Base-by-base conservation (phyloP, 2,888 invertebrate species). In the Oscheius sp. region DNA sequence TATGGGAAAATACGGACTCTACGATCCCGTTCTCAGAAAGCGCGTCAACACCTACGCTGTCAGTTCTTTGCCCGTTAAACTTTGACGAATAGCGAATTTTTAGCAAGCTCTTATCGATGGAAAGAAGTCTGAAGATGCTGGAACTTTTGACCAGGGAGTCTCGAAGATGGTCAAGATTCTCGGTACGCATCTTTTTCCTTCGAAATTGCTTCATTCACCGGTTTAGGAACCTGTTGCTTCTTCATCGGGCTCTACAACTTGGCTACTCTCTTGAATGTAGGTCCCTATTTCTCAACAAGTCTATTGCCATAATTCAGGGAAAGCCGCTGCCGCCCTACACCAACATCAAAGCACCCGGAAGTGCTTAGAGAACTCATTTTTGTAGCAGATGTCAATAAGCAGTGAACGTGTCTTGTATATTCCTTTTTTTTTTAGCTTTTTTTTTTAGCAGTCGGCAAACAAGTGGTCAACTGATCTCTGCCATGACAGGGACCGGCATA, bases 1-100 rank as follows among this genome's bases (percentile, higher is more conserved):
- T 11, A 87, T 87, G 87, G 87, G 87, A 70, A 88, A 87, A 80
- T 87, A 87, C 75, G 87, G 87, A 21, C 84, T 87, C 53, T 87
- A 87, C 74, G 84, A 85, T 59, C 87, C 87, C 73, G 79, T 83
- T 29, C 84, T 86, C 74, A 78, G 78, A 71, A 85, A 86, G 79
- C 77, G 84, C 68, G 85, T 86, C 59, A 80, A 85, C 70, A 81
- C 82, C 37, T 85, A 83, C 75, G 79, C 84, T 37, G 84, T 85
- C 33, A 51, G 83, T 76, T 68, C 35, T 76, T 13, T 33, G 13
- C 4, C 21, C 48, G 1, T 50, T n/a, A 5, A 21, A 21, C 21
- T 21, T 21, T 21, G 21, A 21, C 21, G 21, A 21, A 21, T 21
- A 21, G 21, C 21, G 21, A 21, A 21, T 21, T 77, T 79, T 48